A percentile compares a stretch with the other conserved stretches of the same genome.
phyloP scores from a whole-genome alignment of 2,797 vertebrate species.

The Chloroceryle inda region DNA sequence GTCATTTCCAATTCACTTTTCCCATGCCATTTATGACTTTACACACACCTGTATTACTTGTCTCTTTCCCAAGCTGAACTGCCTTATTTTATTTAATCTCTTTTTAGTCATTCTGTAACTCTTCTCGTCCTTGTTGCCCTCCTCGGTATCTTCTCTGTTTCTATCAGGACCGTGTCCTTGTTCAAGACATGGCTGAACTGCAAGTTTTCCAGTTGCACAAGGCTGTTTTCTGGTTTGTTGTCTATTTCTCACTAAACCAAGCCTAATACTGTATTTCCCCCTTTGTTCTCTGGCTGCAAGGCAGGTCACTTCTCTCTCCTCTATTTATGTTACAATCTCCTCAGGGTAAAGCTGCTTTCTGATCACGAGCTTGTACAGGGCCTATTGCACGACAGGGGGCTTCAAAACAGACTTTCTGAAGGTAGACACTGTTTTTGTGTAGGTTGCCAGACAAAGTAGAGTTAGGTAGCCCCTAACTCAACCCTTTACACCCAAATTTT shows the following conservation, averaged over 20 bases:
- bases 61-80: background rate
- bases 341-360: background rate
- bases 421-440: background rate
- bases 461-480: background rate
- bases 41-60: background rate
- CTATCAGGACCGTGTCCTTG: background rate
- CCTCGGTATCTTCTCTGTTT: background rate
- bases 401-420: background rate
- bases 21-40: background rate
- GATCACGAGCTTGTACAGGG: background rate
- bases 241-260: background rate
- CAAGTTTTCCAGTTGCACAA: background rate
- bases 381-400: background rate
- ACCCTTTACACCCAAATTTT: background rate
- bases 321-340: background rate
- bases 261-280: background rate
- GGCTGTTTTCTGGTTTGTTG: background rate
- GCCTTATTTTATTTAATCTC: background rate
- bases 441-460: background rate
- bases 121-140: background rate
- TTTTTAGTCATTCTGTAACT: background rate
- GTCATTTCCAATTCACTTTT: background rate
- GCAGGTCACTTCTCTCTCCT: background rate
- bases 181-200: background rate
- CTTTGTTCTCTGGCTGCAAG: background rate